phyloP scores from a whole-genome alignment of 2,797 vertebrate species.

The Sitta carolinensis region DNA sequence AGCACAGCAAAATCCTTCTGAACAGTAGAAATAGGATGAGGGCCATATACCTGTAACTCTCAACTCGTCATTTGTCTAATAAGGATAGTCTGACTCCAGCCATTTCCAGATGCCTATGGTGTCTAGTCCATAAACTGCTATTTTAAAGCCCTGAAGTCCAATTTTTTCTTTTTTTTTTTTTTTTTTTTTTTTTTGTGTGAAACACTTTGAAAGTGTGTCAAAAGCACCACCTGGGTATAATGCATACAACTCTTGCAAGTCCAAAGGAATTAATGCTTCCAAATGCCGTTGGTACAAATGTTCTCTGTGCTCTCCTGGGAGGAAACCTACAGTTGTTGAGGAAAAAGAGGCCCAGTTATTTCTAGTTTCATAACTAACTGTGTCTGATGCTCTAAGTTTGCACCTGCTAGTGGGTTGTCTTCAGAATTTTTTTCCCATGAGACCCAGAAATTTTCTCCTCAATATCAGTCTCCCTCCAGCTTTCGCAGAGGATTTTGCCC shows the following conservation, averaged over 20 bases:
- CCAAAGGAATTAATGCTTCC: background rate
- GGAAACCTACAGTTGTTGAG: background rate
- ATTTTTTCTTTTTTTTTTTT: background rate
- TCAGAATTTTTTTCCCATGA: background rate
- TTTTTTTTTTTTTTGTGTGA: fast-evolving
- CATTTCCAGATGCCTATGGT: background rate
- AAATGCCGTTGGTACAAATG: background rate
- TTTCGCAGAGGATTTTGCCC: background rate
- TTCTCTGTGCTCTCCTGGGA: background rate
- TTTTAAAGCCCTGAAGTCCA: background rate
- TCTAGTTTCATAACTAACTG: background rate
- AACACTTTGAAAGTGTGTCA: background rate
- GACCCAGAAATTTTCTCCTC: background rate
- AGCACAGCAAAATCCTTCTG: background rate
- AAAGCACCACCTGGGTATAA: background rate
- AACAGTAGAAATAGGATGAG: background rate
- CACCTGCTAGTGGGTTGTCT: background rate
- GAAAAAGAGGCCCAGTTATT: background rate
- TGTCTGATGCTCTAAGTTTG: background rate
- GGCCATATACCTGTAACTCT: background rate
- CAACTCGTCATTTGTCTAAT: background rate
- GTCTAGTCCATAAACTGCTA: background rate
- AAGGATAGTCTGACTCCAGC: background rate
- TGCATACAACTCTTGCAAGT: background rate
- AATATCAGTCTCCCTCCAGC: background rate